A percentile compares a stretch with the other conserved stretches of the same genome.
These are phyloP conservation scores for Drosophila meridiana DNA, from an alignment of 2,888 invertebrate genomes.

Conservation along the genomic window DNA sequence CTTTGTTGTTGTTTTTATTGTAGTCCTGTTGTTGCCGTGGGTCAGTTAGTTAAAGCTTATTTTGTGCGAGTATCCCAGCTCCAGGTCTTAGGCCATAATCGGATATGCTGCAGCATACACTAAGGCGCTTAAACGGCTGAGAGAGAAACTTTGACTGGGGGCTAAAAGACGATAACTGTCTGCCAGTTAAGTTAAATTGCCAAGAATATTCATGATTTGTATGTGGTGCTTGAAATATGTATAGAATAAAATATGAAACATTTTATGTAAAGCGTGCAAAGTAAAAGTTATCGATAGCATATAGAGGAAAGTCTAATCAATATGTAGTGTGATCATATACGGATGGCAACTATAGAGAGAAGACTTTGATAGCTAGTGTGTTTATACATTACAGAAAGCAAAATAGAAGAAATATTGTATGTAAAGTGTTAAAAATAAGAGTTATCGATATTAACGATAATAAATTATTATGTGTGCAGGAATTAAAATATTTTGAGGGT, in stretches of 20 bases:
- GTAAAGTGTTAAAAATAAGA: neutral
- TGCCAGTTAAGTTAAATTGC: neutral
- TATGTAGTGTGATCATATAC: too few relatives aligned
- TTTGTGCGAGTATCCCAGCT: slow-evolving; percentile 8
- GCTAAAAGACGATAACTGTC: neutral
- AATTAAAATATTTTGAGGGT: too few relatives aligned
- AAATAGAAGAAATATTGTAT: neutral
- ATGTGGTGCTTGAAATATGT: neutral
- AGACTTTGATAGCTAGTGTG: neutral
- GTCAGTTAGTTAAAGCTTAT: slow-evolving; percentile 33
- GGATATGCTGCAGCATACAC: slow-evolving; percentile 25
- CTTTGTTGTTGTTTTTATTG: slow-evolving; percentile 9
- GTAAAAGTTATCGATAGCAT: neutral
- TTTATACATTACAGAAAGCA: neutral
- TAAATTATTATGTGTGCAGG: too few relatives aligned
- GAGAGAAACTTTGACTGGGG: neutral
- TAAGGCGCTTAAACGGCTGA: slow-evolving; percentile 18
- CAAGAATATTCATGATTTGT: neutral
- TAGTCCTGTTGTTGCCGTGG: slow-evolving; percentile 25
- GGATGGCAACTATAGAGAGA: too few relatives aligned
- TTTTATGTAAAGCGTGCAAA: neutral
- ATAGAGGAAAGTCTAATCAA: too few relatives aligned
- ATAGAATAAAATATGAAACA: neutral
- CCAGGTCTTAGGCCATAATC: slow-evolving; percentile 17
- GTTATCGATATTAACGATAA: neutral